Evolutionary conservation across 2,888 invertebrate species (phyloP).

Genomic region (Drosophila kambysellisi): DNA sequence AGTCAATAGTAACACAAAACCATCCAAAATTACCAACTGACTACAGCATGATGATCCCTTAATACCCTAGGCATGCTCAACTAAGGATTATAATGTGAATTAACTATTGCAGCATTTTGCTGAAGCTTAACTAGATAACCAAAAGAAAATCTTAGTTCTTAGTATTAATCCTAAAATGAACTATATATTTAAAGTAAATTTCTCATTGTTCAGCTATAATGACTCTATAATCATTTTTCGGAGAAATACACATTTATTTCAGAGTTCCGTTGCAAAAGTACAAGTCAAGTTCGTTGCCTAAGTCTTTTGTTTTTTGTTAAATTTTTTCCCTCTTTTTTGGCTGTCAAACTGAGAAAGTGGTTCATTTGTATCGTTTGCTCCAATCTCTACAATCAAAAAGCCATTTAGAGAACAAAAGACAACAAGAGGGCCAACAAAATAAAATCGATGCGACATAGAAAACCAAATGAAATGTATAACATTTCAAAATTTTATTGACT

Average conservation of each 20-base stretch:
- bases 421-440: constrained; percentile 35
- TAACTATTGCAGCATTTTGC: not conserved
- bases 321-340: constrained; percentile 14
- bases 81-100: not conserved
- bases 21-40: constrained; percentile 25
- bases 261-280: constrained; percentile 6
- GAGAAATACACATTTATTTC: constrained; percentile 6
- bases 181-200: not conserved
- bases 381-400: constrained; percentile 80
- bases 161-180: not conserved
- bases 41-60: constrained; percentile 2
- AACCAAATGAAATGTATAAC: constrained; percentile 73
- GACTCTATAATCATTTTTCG: constrained; percentile 7
- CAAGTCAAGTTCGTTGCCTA: constrained; percentile 66
- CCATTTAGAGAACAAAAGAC: constrained; percentile 69
- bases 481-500: constrained; percentile 82
- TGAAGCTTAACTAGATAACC: not conserved
- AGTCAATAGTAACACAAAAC: constrained; percentile 57
- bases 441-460: constrained; percentile 65
- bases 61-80: constrained; percentile 22
- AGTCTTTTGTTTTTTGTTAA: constrained; percentile 63
- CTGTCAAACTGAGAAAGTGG: constrained; percentile 78
- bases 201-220: not conserved
- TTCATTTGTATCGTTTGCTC: constrained; percentile 69
- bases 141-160: not conserved